Evolutionary conservation across 2,797 vertebrate genomes (phyloP), one percentile per base, ranked within the genome.

Genomic region (Silurus aristotelis): DNA sequence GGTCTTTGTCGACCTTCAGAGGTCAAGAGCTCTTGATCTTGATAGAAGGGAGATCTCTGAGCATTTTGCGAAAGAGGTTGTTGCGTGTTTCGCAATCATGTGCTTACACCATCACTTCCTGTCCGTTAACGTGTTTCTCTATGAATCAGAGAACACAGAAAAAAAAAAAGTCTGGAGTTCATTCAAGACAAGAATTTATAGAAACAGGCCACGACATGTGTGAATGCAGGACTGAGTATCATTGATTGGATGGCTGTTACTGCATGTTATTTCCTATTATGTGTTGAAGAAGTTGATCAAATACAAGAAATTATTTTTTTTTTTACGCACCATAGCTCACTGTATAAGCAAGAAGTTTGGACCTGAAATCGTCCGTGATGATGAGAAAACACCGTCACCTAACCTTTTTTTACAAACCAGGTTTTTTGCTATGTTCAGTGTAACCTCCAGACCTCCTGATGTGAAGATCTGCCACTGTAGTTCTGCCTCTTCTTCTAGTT

Each of bases 91-190:
- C 84, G 83, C 81, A 87, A 82, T 75, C 52, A 19, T 56, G 25
- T 43, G 48, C n/a, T 48, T 52, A 27, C 72, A 78, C 31, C 43
- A 61, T 61, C 25, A 71, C 86, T 89, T 89, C 89, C 89, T 87
- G 68, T 43, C 38, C 27, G 77, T 84, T 87, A 61, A 38, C 77
- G 31, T 52, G n/a, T 80, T 66, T 84, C 60, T 81, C 43, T 85
- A 60, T 84, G 52, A 78, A 84, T 75, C 63, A 46, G 25, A 66
- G 78, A 60, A 80, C 43, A 9, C 27, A 4, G 25, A 22, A 60
- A 22, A 22, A 77, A 61, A 0, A 0, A 17, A 19, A 5, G 43
- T 25, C 61, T 25, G 12, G 31, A 58, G 6, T 80, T 66, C 19
- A 8, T 27, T 52, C 5, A 31, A 52, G 15, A 66, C 0, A 0